phyloP scores from a whole-genome alignment of 1,140 invertebrate genomes.

The Matsumurasca onukii region DNA sequence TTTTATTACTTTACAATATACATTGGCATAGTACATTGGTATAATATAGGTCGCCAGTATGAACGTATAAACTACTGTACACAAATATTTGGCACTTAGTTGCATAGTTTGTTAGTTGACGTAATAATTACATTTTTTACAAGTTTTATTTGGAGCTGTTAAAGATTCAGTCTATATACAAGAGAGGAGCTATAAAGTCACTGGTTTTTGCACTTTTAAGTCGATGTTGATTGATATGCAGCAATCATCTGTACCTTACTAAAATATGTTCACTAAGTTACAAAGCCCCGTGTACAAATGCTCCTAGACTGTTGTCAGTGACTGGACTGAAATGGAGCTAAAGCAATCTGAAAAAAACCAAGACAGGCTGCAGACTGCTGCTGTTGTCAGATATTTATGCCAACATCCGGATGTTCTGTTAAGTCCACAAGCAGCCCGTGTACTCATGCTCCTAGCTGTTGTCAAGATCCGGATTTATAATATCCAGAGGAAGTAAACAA shows the following conservation, averaged over 20 bases:
- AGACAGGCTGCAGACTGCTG: too few relatives aligned
- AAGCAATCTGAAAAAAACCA: too few relatives aligned
- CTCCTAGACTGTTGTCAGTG: too few relatives aligned
- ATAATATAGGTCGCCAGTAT: not conserved
- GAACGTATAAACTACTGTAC: not conserved
- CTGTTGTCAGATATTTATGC: slow-evolving; percentile 26
- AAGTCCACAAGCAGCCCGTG: too few relatives aligned
- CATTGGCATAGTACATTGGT: too few relatives aligned
- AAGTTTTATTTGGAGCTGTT: too few relatives aligned
- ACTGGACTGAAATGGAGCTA: too few relatives aligned
- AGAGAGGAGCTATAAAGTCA: not conserved
- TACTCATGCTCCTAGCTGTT: too few relatives aligned
- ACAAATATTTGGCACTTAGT: not conserved
- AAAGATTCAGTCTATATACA: not conserved
- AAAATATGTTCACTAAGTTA: not conserved
- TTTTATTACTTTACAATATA: too few relatives aligned
- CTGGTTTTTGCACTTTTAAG: not conserved
- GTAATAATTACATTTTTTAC: too few relatives aligned
- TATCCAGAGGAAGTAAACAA: not conserved
- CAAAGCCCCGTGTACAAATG: not conserved
- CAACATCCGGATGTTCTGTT: slow-evolving; percentile 26
- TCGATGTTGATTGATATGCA: not conserved
- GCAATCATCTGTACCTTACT: not conserved
- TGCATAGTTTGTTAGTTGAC: not conserved
- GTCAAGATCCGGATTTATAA: too few relatives aligned